Evolutionary conservation across 2,888 invertebrate genomes (phyloP), one percentile per base, ranked within the genome.

Genomic region (Prosapia bicincta): DNA sequence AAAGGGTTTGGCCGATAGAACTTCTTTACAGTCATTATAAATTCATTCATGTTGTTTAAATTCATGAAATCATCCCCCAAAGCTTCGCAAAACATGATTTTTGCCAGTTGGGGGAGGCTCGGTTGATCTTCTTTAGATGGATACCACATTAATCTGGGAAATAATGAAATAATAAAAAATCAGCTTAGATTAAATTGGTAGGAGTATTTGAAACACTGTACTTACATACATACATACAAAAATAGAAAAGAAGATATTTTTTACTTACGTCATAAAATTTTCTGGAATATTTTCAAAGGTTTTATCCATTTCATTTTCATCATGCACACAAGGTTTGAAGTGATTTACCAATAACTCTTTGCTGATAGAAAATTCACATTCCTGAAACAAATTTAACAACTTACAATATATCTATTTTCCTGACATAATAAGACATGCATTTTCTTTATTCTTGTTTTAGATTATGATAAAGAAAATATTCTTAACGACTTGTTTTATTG

Each of bases 1-100:
- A 90, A 91, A 0, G 89, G 87, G 79, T 89, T 89, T 65, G 84
- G 79, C 1, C 89, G 83, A 80, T 90, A 90, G 77, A 83, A 83
- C 78, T 85, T 85, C 78, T 82, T 81, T 0, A 88, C 84, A 0
- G 88, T 86, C 15, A 90, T 83, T 0, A 88, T 83, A 81, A 89
- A 90, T 80, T 77, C 66, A 26, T 78, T 67, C 13, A 80, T 30
- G 74, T 65, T 74, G 38, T 76, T 67, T 26, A 5, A 32, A 13
- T 28, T 26, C 78, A 78, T 77, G 71, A 75, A 76, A 3, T 38
- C 30, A 43, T 76, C 77, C 0, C 78, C 78, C 1, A 74, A 28
- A n/a, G 69, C 74, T 69, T 74, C 54, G 3, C 26, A 25, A 20
- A 74, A 69, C 69, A 69, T 69, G 23, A 20, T 30, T n/a, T 69